These are phyloP conservation scores for Polymixis lichenea DNA, from an alignment of 2,888 invertebrate species.

Conservation along the genomic window DNA sequence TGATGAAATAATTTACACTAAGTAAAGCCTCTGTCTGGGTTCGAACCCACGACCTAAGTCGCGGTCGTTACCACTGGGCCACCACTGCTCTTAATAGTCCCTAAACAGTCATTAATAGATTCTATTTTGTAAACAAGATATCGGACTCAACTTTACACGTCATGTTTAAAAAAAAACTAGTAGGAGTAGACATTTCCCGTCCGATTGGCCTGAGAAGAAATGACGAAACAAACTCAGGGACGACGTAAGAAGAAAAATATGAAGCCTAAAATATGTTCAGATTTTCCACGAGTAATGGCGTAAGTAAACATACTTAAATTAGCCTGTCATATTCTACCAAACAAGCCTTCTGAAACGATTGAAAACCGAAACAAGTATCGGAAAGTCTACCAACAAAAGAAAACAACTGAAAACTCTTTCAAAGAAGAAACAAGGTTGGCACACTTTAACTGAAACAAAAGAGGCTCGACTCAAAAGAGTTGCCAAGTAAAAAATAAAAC, in stretches of 20 bases:
- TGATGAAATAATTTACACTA: too few relatives aligned
- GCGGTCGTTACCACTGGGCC: too few relatives aligned
- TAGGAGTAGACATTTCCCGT: neutral
- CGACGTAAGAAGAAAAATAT: neutral
- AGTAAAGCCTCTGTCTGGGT: too few relatives aligned
- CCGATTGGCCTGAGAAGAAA: neutral
- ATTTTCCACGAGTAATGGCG: neutral
- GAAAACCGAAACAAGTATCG: conserved; percentile 22
- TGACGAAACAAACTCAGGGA: neutral
- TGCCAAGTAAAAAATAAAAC: conserved; percentile 60
- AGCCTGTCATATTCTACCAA: conserved; percentile 23
- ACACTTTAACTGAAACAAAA: conserved; percentile 45
- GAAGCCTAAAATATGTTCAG: neutral
- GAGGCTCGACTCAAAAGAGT: conserved; percentile 52
- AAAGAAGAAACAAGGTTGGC: conserved; percentile 31
- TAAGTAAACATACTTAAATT: conserved; percentile 18
- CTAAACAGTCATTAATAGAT: neutral
- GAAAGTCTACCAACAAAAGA: conserved; percentile 36
- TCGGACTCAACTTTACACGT: too few relatives aligned
- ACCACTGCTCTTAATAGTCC: too few relatives aligned
- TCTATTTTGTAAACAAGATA: too few relatives aligned
- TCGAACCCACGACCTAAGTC: too few relatives aligned
- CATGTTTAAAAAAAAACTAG: neutral
- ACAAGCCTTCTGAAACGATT: neutral
- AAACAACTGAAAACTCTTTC: conserved; percentile 10